A percentile compares a stretch with the other conserved stretches of the same genome.
phyloP scores from a whole-genome alignment of 2,113 vertebrate genomes.

The Pollimyrus isidori region DNA sequence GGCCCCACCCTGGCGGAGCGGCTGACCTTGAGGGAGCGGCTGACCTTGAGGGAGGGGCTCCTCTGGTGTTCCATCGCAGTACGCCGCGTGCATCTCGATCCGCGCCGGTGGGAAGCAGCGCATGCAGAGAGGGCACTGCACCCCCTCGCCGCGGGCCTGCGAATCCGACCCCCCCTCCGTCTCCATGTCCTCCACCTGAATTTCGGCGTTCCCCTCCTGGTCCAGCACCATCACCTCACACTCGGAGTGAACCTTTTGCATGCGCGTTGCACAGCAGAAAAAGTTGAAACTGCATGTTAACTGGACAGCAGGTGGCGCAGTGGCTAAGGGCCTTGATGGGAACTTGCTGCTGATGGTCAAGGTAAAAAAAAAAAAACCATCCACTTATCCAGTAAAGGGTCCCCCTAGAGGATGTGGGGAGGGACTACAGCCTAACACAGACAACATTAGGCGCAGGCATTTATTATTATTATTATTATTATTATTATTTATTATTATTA shows the following conservation, averaged over 20 bases:
- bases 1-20: neutral
- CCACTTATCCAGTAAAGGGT: neutral
- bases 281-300: neutral
- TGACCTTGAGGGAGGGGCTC: constrained; percentile 14
- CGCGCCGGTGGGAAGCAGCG: constrained; percentile 53
- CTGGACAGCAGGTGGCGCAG: neutral
- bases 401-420: neutral
- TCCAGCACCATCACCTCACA: constrained; percentile 37
- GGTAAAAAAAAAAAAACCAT: neutral
- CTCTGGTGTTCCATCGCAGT: constrained; percentile 62
- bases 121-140: constrained; percentile 79
- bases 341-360: neutral
- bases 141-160: neutral
- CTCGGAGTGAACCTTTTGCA: neutral
- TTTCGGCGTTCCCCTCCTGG: neutral
- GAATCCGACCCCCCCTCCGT: neutral
- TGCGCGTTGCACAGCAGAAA: neutral
- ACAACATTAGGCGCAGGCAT: neutral
- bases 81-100: constrained; percentile 83
- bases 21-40: neutral
- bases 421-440: neutral
- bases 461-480: neutral
- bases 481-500: neutral
- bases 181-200: neutral
- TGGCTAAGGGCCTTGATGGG: neutral